These are phyloP conservation scores for Microcebus ravelobensis DNA, from an alignment of 2,113 vertebrate species.

Conservation along the genomic window DNA sequence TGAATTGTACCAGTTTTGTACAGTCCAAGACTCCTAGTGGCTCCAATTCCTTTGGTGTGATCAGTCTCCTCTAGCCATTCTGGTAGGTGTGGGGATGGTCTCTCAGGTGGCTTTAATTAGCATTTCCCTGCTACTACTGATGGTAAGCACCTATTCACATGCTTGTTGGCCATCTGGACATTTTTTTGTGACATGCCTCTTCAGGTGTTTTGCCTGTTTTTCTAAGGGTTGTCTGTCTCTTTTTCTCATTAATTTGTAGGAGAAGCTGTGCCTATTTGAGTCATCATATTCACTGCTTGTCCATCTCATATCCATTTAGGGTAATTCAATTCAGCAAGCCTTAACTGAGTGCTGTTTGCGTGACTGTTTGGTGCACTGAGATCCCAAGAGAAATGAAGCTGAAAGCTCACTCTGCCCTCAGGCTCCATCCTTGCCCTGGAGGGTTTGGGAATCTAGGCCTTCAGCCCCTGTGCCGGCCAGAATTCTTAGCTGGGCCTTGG, in stretches of 20 bases:
- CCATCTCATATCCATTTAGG: neutral
- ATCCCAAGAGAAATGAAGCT: neutral
- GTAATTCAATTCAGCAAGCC: neutral
- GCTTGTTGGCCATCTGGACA: neutral
- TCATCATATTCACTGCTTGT: neutral
- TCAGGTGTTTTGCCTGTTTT: neutral
- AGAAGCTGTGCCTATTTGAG: neutral
- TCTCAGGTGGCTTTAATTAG: neutral
- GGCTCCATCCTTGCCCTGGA: neutral
- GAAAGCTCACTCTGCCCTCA: neutral
- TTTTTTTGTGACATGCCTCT: neutral
- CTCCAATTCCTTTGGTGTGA: neutral
- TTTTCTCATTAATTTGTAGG: neutral
- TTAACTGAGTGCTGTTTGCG: neutral
- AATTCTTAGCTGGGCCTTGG: neutral
- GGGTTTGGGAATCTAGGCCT: neutral
- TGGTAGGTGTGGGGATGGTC: too few species aligned
- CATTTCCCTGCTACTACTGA: neutral
- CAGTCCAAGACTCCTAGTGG: neutral
- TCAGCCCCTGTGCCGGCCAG: accelerated
- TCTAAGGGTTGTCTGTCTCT: neutral
- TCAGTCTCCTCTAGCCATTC: neutral
- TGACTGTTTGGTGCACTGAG: neutral
- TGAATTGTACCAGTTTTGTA: neutral
- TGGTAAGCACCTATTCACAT: neutral